Conservation (phyloP, 2,797 vertebrate genomes). For the Trematomus bernacchii region DNA sequence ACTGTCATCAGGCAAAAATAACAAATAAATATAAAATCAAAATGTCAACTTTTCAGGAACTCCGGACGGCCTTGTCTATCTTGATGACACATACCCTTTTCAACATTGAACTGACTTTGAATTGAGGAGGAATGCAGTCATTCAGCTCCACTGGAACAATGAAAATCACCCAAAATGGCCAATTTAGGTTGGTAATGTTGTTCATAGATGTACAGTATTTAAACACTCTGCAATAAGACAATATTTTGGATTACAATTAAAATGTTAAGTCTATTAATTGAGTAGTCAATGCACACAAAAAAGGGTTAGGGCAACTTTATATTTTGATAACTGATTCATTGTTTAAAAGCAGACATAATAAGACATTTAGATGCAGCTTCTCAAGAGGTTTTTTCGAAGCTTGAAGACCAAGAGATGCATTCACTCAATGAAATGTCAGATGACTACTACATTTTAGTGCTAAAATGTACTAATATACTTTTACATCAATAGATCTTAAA, state of each 20-base stretch:
- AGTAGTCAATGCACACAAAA: neutral
- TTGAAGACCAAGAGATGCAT: neutral
- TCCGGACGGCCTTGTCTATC: neutral
- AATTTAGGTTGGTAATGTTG: neutral
- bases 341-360: neutral
- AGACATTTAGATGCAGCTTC: neutral
- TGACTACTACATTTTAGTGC: neutral
- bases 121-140: neutral
- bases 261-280: neutral
- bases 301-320: neutral
- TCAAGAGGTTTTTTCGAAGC: neutral
- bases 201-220: neutral
- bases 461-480: neutral
- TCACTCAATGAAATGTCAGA: neutral
- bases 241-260: neutral
- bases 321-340: neutral
- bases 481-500: neutral
- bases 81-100: conserved; percentile 3
- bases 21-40: conserved; percentile 19
- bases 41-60: conserved; percentile 38
- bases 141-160: neutral
- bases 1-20: conserved; percentile 35
- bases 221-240: neutral
- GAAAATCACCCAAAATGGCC: neutral
- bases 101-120: conserved; percentile 31